Conservation (phyloP, 1,140 invertebrate genomes). For the Phortica variegata region DNA sequence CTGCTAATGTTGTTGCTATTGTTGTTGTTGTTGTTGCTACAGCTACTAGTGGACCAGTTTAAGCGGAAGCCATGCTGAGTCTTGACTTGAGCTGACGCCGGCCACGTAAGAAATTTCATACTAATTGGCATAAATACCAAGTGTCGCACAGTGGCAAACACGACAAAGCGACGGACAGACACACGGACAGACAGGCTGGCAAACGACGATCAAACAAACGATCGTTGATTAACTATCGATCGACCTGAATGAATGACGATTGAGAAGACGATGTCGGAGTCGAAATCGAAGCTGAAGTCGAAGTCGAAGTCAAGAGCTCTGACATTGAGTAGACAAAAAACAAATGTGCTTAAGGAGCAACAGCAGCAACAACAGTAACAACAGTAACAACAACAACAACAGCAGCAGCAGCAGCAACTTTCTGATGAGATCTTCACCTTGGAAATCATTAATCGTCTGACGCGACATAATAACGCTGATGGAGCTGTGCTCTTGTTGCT, state of each 20-base stretch:
- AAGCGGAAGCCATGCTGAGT: slow-evolving; percentile 41
- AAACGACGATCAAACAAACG: no score
- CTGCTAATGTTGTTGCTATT: no score
- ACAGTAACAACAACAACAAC: no score
- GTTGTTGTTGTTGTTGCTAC: no score
- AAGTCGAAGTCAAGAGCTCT: no score
- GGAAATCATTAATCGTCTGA: slow-evolving; percentile 56
- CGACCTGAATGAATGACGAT: slow-evolving; percentile 31
- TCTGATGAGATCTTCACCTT: slow-evolving; percentile 56
- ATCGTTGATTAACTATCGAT: slow-evolving; percentile 16
- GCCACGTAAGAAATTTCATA: slow-evolving; percentile 57
- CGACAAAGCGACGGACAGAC: slow-evolving; percentile 16
- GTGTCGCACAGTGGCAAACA: slow-evolving; percentile 37
- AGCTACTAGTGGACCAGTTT: slow-evolving; percentile 57
- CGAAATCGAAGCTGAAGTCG: no score
- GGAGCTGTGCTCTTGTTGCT: slow-evolving; percentile 36
- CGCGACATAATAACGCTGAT: slow-evolving; percentile 56
- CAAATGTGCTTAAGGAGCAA: slow-evolving; percentile 4
- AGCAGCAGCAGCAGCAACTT: slow-evolving; percentile 28
- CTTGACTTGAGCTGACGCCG: slow-evolving; percentile 32
- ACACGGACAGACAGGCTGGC: slow-evolving; percentile 31
- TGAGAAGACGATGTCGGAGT: no score
- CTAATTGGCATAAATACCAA: slow-evolving; percentile 58
- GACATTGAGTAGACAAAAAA: slow-evolving; percentile 36
- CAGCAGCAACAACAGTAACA: no score